A percentile compares a stretch with the other conserved stretches of the same genome.
Evolutionary conservation across 2,888 invertebrate genomes (phyloP).

Genomic region (Neria commutata): DNA sequence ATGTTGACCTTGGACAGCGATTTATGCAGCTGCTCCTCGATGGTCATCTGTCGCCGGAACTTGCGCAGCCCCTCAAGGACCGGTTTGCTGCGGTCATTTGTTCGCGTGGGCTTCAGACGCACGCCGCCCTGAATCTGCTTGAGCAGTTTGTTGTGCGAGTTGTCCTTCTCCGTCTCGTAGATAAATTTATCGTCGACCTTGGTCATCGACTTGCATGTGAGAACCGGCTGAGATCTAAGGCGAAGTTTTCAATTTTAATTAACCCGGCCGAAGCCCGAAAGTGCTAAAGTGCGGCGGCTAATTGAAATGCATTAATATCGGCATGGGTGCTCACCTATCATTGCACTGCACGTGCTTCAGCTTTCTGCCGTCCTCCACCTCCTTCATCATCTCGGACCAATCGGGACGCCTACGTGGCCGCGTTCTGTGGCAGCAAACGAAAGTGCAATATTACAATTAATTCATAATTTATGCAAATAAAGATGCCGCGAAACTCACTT

Average conservation of each 20-base stretch:
- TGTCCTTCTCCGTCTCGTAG: conserved; percentile 84
- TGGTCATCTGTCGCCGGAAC: conserved; percentile 87
- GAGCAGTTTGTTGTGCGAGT: conserved; percentile 79
- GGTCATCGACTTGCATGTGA: conserved; percentile 67
- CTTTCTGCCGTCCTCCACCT: conserved; percentile 81
- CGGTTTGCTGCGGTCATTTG: conserved; percentile 87
- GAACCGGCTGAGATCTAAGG: conserved; percentile 67
- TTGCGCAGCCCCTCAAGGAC: conserved; percentile 82
- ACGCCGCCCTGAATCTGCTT: conserved; percentile 83
- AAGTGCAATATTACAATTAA: conserved; percentile 5
- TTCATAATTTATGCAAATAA: conserved; percentile 17
- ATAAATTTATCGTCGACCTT: conserved; percentile 82
- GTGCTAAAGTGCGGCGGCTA: background rate
- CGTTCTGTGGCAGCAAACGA: conserved; percentile 59
- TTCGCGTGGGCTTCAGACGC: conserved; percentile 75
- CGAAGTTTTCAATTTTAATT: background rate
- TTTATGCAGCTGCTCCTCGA: conserved; percentile 87
- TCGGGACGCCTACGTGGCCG: conserved; percentile 83
- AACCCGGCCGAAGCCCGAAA: no score
- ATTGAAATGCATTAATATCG: background rate
- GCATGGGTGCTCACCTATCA: conserved; percentile 67
- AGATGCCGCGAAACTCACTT: conserved; percentile 60
- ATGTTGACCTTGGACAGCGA: conserved; percentile 72
- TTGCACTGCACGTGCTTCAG: conserved; percentile 84
- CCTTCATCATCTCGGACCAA: conserved; percentile 90